Percentiles rank a stretch among this genome's conserved stretches.
Conservation (phyloP, 2,888 invertebrate genomes). For the Mesorhabditis spiculigera region DNA sequence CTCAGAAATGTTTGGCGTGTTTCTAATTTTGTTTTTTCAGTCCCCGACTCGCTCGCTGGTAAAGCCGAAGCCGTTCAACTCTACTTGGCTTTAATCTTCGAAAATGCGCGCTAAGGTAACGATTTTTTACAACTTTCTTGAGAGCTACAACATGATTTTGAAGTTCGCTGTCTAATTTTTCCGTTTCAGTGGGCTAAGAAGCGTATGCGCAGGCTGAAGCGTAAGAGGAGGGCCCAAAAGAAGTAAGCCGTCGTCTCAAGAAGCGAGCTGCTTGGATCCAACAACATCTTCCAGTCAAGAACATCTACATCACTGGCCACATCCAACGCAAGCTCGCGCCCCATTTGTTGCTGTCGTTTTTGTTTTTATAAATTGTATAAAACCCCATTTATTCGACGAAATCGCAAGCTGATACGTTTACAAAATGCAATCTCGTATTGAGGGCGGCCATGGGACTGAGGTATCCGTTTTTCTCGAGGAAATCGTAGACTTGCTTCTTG, state of each 20-base stretch:
- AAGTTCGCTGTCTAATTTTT: not conserved
- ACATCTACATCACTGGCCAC: not conserved
- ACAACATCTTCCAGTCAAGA: not conserved
- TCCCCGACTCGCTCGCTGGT: not conserved
- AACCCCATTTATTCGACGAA: not conserved
- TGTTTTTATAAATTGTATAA: not conserved
- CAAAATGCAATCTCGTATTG: constrained; percentile 41
- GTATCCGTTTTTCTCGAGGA: constrained; percentile 47
- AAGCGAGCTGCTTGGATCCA: not conserved
- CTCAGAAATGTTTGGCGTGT: too few relatives aligned
- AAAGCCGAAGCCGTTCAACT: not conserved
- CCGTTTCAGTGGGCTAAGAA: constrained; percentile 55
- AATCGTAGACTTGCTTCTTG: constrained; percentile 44
- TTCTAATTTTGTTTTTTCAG: not conserved
- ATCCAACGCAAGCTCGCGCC: not conserved
- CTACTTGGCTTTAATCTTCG: not conserved
- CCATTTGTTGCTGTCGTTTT: constrained; percentile 2
- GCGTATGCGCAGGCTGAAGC: constrained; percentile 58
- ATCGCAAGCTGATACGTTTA: constrained; percentile 20
- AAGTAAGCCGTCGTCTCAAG: constrained; percentile 33
- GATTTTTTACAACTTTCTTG: not conserved
- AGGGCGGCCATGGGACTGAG: constrained; percentile 44
- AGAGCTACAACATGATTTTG: not conserved
- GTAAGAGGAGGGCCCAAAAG: constrained; percentile 57
- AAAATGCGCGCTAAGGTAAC: constrained; percentile 2